These are phyloP conservation scores for Mirounga angustirostris DNA, from an alignment of 2,113 vertebrate genomes.

Conservation along the genomic window DNA sequence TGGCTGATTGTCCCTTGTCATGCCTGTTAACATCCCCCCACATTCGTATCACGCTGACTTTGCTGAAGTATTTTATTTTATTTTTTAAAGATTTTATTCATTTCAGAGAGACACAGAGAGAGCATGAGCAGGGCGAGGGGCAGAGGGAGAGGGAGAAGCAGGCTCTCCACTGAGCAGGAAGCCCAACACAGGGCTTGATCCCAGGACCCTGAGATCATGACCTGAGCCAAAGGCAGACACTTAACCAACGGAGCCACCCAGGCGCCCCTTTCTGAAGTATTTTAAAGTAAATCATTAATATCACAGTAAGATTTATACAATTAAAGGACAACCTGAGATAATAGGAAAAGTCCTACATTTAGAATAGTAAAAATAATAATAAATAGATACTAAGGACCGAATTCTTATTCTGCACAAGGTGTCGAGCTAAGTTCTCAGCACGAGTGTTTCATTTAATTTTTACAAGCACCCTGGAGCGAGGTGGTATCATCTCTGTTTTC, in stretches of 20 bases:
- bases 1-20: accelerated
- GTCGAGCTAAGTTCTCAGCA: background rate
- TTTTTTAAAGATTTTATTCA: background rate
- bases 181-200: accelerated
- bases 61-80: background rate
- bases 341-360: background rate
- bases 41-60: background rate
- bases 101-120: background rate
- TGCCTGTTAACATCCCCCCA: background rate
- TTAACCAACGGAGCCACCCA: background rate
- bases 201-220: background rate
- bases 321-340: background rate
- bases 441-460: background rate
- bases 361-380: background rate
- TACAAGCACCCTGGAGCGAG: background rate
- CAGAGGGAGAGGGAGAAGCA: background rate
- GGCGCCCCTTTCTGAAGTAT: background rate
- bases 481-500: background rate
- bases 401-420: background rate
- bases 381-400: background rate
- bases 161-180: background rate
- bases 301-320: background rate
- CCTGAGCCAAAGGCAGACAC: background rate
- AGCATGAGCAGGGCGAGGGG: background rate
- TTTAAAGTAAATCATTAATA: background rate